These are phyloP conservation scores for Crotalus adamanteus DNA, from an alignment of 2,797 vertebrate genomes.

Conservation along the genomic window DNA sequence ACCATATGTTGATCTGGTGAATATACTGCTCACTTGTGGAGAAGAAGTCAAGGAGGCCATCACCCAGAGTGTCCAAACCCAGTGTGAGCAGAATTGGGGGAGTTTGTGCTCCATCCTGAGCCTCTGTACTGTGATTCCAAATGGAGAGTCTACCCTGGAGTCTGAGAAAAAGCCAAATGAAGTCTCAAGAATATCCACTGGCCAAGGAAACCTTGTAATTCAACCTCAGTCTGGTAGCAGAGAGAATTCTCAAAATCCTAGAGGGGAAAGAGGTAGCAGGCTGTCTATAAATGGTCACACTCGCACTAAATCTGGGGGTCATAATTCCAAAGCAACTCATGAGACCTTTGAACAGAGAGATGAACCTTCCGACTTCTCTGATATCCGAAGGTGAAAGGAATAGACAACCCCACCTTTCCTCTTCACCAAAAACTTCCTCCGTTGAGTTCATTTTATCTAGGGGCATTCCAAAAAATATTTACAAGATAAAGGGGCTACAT, in stretches of 20 bases:
- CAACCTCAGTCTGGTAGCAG: conserved; percentile 72
- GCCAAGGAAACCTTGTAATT: conserved; percentile 62
- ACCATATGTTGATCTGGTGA: conserved; percentile 95
- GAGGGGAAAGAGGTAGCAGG: conserved; percentile 81
- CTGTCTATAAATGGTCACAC: conserved; percentile 72
- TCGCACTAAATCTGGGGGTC: conserved; percentile 72
- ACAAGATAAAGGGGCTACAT: conserved; percentile 86
- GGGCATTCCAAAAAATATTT: conserved; percentile 95
- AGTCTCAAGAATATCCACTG: conserved; percentile 49
- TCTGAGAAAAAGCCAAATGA: conserved; percentile 61
- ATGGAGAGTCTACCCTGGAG: conserved; percentile 57
- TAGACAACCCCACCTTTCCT: conserved; percentile 18
- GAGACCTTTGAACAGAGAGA: conserved; percentile 78
- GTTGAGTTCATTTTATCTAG: conserved; percentile 73
- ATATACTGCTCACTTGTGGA: conserved; percentile 91
- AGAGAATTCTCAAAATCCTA: conserved; percentile 73
- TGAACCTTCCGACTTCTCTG: conserved; percentile 83
- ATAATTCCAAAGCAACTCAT: conserved; percentile 76
- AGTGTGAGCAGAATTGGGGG: conserved; percentile 97
- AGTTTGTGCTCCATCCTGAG: conserved; percentile 94
- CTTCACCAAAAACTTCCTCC: conserved; percentile 57
- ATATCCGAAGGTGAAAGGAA: conserved; percentile 92
- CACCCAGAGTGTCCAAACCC: conserved; percentile 86
- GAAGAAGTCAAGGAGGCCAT: conserved; percentile 95
- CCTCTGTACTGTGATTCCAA: conserved; percentile 79